Percentiles rank a stretch among this genome's conserved stretches.
These are phyloP conservation scores for Plutomurus gul DNA, from an alignment of 1,140 invertebrate genomes.

Conservation along the genomic window DNA sequence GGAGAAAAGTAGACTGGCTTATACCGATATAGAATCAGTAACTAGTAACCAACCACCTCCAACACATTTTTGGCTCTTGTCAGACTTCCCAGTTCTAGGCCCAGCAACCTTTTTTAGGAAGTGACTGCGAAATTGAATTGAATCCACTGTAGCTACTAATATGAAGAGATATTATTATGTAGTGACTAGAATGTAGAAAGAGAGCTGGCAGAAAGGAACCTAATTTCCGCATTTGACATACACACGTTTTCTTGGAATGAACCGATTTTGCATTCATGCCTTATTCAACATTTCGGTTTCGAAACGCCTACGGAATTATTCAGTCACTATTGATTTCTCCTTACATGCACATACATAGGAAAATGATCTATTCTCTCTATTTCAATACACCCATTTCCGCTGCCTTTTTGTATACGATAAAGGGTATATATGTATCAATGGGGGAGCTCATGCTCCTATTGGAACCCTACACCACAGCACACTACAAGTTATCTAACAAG, in stretches of 20 bases:
- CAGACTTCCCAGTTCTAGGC: too few species aligned
- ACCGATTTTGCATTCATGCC: constrained; percentile 34
- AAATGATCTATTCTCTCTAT: constrained; percentile 19
- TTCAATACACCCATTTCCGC: neutral
- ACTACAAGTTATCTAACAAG: neutral
- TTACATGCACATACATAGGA: neutral
- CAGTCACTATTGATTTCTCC: constrained; percentile 31
- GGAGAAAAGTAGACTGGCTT: too few species aligned
- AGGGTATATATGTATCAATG: neutral
- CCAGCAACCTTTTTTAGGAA: too few species aligned
- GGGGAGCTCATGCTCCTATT: too few species aligned
- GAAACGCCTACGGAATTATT: constrained; percentile 34
- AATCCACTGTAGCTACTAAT: neutral
- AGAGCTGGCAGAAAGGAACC: constrained; percentile 9
- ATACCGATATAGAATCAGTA: too few species aligned
- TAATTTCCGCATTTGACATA: constrained; percentile 34
- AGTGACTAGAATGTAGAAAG: constrained; percentile 9
- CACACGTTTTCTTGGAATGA: constrained; percentile 19
- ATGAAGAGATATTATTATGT: constrained; percentile 18
- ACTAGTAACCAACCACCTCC: too few species aligned
- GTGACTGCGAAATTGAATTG: neutral
- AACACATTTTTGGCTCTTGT: too few species aligned
- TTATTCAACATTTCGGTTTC: constrained; percentile 32
- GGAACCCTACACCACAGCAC: too few species aligned
- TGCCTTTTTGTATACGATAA: neutral